These are phyloP conservation scores for Aricia agestis DNA, from an alignment of 1,140 invertebrate species.

Conservation along the genomic window DNA sequence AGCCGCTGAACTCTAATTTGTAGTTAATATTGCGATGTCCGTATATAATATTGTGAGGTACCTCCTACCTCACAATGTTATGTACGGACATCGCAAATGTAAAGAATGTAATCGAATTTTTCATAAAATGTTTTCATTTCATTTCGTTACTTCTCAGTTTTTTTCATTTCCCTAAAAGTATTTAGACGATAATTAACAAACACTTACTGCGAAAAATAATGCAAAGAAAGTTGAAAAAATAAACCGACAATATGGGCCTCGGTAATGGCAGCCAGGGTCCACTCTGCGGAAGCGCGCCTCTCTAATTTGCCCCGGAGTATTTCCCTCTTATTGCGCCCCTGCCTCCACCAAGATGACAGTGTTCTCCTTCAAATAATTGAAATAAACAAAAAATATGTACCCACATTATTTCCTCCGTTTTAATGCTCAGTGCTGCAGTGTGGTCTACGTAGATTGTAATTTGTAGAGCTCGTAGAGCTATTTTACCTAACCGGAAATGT, in stretches of 20 bases:
- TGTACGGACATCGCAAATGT: no score
- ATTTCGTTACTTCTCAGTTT: neutral
- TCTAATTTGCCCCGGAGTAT: slow-evolving; percentile 55
- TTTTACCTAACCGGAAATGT: neutral
- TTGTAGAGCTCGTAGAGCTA: no score
- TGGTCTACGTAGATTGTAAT: neutral
- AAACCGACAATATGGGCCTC: slow-evolving; percentile 52
- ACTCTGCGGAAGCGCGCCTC: slow-evolving; percentile 44
- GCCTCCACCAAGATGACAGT: slow-evolving; percentile 37
- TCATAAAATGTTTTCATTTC: neutral
- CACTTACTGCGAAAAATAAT: slow-evolving; percentile 17
- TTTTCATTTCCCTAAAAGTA: neutral
- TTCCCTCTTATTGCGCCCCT: slow-evolving; percentile 51
- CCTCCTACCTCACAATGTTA: no score
- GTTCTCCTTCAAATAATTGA: slow-evolving; percentile 25
- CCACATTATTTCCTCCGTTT: neutral
- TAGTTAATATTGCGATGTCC: no score
- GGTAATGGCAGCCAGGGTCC: slow-evolving; percentile 43
- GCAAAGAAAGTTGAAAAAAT: slow-evolving; percentile 36
- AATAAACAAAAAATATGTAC: slow-evolving; percentile 19
- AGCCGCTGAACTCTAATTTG: no score
- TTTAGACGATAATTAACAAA: neutral
- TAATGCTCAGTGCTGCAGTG: neutral
- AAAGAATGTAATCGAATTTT: no score
- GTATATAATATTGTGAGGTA: no score